phyloP scores from a whole-genome alignment of 2,888 invertebrate species.

The Papilio protenor region DNA sequence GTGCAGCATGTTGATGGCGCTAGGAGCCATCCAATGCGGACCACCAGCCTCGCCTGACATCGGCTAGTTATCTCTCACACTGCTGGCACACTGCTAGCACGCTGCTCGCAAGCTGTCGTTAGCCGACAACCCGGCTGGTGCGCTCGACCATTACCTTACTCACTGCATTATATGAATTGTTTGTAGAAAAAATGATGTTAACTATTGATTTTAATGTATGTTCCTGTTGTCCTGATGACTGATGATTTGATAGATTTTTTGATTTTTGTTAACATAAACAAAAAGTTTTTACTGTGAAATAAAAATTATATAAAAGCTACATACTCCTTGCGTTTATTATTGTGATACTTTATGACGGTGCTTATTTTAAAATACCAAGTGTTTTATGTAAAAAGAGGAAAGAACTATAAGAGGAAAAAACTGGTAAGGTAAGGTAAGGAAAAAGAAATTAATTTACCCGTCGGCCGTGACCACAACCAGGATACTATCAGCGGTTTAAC shows the following conservation, averaged over 20 bases:
- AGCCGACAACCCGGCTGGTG: neutral
- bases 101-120: neutral
- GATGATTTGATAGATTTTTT: neutral
- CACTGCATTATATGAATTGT: neutral
- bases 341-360: neutral
- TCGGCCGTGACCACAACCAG: neutral
- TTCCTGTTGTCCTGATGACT: neutral
- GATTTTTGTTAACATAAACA: neutral
- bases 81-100: conserved; percentile 4
- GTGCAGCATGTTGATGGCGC: conserved; percentile 55
- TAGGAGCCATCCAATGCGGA: neutral
- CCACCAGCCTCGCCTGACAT: neutral
- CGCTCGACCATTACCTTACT: neutral
- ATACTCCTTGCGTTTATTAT: neutral
- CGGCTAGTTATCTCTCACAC: neutral
- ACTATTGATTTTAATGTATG: neutral
- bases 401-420: neutral
- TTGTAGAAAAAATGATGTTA: neutral
- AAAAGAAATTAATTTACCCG: neutral
- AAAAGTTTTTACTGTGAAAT: neutral
- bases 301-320: neutral
- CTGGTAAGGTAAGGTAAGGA: neutral
- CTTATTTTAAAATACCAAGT: neutral
- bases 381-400: neutral
- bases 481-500: neutral